Percentiles rank a stretch among this genome's conserved stretches.
phyloP scores from a whole-genome alignment of 2,888 invertebrate species.

The Andrena flavipes region DNA sequence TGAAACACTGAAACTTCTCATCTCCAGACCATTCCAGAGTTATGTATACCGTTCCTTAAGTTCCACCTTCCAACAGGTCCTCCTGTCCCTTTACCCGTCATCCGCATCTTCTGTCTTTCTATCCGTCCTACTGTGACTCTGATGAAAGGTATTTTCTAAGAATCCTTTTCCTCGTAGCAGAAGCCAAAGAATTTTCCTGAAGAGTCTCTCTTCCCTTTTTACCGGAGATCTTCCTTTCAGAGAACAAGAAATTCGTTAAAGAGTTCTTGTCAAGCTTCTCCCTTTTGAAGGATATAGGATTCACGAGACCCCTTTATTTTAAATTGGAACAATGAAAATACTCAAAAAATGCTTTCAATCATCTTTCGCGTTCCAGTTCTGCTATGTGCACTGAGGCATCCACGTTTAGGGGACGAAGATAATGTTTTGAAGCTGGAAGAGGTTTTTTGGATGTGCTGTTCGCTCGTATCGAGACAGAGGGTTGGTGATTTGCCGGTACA shows the following conservation, averaged over 20 bases:
- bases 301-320: neutral
- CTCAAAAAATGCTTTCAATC: neutral
- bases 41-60: neutral
- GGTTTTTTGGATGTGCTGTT: too few species aligned
- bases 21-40: neutral
- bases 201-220: neutral
- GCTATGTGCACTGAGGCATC: too few species aligned
- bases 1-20: neutral
- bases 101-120: neutral
- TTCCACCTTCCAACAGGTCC: neutral
- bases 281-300: neutral
- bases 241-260: conserved; percentile 6
- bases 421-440: neutral
- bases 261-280: neutral
- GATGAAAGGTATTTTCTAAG: conserved; percentile 3
- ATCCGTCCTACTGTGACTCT: neutral
- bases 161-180: neutral
- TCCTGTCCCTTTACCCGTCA: neutral
- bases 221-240: neutral
- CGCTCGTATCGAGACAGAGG: neutral
- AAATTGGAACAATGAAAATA: neutral
- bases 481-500: neutral
- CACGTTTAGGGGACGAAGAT: neutral
- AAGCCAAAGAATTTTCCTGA: conserved; percentile 3
- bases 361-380: neutral